These are phyloP conservation scores for Apoda limacodes DNA, from an alignment of 2,888 invertebrate species.

Conservation along the genomic window DNA sequence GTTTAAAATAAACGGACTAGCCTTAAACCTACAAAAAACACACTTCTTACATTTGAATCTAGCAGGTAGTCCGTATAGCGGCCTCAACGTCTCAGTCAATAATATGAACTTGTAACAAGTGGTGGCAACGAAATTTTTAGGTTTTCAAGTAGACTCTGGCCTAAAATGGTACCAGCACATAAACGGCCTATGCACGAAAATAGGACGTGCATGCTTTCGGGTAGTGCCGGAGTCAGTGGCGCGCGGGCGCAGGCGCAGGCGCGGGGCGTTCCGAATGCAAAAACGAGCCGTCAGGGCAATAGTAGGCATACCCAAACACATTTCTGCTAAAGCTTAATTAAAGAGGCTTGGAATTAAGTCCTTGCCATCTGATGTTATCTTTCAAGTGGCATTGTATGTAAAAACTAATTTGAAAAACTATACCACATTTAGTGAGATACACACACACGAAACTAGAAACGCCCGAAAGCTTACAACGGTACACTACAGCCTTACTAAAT, in stretches of 20 bases:
- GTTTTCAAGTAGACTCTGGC: slow-evolving; percentile 6
- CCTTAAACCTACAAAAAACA: slow-evolving; percentile 4
- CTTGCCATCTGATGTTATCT: background rate
- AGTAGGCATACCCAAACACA: background rate
- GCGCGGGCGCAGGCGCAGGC: slow-evolving; percentile 5
- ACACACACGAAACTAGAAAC: background rate
- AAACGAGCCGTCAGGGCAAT: slow-evolving; percentile 3
- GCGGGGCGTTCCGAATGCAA: slow-evolving; percentile 7
- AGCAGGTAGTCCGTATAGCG: background rate
- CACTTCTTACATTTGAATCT: slow-evolving; percentile 6
- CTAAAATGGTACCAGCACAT: slow-evolving; percentile 6
- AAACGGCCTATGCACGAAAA: slow-evolving; percentile 3
- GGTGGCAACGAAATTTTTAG: background rate
- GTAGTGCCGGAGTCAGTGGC: slow-evolving; percentile 6
- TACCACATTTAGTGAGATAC: background rate
- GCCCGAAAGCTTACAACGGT: background rate
- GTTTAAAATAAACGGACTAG: slow-evolving; percentile 7
- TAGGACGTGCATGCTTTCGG: slow-evolving; percentile 9
- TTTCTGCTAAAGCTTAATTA: slow-evolving; percentile 2
- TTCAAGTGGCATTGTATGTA: background rate
- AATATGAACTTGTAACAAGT: too few species aligned
- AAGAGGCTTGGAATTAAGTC: background rate
- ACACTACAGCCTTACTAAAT: background rate
- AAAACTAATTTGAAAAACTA: background rate
- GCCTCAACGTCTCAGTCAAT: background rate